Evolutionary conservation across 2,888 invertebrate genomes (phyloP).

Genomic region (Diadegma fenestrale): DNA sequence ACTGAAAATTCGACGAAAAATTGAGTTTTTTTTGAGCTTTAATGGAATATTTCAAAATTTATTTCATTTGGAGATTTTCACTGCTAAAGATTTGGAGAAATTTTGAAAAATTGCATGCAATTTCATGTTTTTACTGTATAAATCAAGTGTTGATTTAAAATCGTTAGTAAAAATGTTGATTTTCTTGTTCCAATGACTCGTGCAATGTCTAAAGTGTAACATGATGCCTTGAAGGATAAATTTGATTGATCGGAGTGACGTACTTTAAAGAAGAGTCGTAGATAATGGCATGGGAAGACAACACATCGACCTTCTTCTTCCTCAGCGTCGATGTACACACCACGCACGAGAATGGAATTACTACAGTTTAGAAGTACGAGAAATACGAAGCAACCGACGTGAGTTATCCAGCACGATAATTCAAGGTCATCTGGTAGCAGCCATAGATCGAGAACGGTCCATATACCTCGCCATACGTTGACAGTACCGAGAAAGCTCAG

Average conservation of each 20-base stretch:
- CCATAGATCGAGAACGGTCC: slow-evolving; percentile 92
- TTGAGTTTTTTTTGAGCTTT: background rate
- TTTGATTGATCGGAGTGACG: slow-evolving; percentile 6
- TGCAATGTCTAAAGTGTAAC: background rate
- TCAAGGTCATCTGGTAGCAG: slow-evolving; percentile 89
- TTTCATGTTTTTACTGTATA: too few relatives aligned
- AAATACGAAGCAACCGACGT: slow-evolving; percentile 90
- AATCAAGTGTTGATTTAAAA: too few relatives aligned
- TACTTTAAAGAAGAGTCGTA: slow-evolving; percentile 90
- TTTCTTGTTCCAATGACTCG: too few relatives aligned
- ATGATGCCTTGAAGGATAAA: background rate
- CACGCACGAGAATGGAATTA: slow-evolving; percentile 94
- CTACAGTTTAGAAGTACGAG: slow-evolving; percentile 93
- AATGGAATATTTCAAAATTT: too few relatives aligned
- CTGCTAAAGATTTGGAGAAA: too few relatives aligned
- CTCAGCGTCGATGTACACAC: slow-evolving; percentile 95
- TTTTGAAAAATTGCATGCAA: too few relatives aligned
- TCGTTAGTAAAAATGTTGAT: too few relatives aligned
- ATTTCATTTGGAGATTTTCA: too few relatives aligned
- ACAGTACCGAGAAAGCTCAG: slow-evolving; percentile 93
- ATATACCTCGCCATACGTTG: slow-evolving; percentile 95
- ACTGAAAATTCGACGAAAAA: background rate
- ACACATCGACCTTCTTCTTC: slow-evolving; percentile 93
- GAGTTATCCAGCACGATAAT: slow-evolving; percentile 93
- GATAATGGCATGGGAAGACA: slow-evolving; percentile 93